Base-by-base conservation (phyloP, 2,797 vertebrate genomes). In the Sarcoramphus papa region DNA sequence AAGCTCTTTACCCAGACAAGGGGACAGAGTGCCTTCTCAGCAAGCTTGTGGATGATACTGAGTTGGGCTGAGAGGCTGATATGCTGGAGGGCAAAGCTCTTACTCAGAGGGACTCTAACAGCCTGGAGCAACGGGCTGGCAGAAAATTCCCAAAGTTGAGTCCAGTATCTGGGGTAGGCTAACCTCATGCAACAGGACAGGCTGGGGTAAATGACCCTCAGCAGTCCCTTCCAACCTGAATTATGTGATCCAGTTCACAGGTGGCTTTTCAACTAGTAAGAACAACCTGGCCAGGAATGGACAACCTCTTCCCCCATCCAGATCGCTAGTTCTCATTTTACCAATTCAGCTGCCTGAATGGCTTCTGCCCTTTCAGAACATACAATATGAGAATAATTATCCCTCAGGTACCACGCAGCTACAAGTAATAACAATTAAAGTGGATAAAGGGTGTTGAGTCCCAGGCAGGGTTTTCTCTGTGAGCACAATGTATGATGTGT, bases 351-450 rank as follows among this genome's bases (percentile, higher is more conserved):
- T 72, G 22, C 37, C 72, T 72, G 45, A 88, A 68, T 6, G 51
- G 10, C 5, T 95, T 68, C 50, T 83, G 48, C 18, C 47, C 18
- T 65, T 92, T 78, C 57, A 88, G 64, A 93, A 22, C 15, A 50
- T 7, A 57, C 12, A 65, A 1, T 72, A 28, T 9, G 25, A 78
- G 45, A 75, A 75, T 53, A 81, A 86, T 81, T 72, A 75, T 62
- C 21, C 70, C 57, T 40, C 63, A 69, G 50, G 37, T 78, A 83
- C 45, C 30, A 37, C 3, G 1, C 17, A 63, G 67, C 53, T n/a
- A 85, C 21, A 70, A 90, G 64, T 50, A 89, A 85, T 79, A 80
- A 56, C 37, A 87, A 83, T 67, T 88, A 85, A 70, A 77, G 48
- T 14, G 16, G 12, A 76, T 76, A 91, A 95, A 90, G 40, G 40